Conservation (phyloP, 2,888 invertebrate species). For the Masnerella sp. region DNA sequence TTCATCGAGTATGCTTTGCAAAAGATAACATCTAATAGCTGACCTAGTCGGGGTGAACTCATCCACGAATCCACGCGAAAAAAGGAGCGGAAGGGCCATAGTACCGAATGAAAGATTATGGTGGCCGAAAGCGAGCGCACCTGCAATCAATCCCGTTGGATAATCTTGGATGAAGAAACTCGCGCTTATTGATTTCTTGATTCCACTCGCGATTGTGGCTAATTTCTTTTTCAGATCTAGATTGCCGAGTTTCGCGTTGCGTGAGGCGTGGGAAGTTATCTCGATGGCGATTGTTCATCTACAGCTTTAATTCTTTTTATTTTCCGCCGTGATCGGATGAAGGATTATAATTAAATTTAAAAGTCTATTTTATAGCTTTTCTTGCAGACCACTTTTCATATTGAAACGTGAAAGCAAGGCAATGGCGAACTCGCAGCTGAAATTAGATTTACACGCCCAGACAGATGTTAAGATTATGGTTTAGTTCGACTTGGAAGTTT, state of each 20-base stretch:
- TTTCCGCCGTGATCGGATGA: neutral
- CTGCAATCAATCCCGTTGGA: conserved; percentile 13
- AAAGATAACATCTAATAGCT: conserved; percentile 52
- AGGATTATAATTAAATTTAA: conserved; percentile 9
- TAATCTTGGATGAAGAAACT: conserved; percentile 15
- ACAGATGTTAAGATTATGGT: too few species aligned
- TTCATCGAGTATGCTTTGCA: conserved; percentile 44
- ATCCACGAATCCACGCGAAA: conserved; percentile 34
- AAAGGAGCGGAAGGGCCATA: too few species aligned
- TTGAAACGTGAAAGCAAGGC: too few species aligned
- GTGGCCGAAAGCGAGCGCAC: neutral
- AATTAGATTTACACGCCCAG: too few species aligned
- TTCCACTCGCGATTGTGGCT: conserved; percentile 19
- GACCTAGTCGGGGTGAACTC: conserved; percentile 47
- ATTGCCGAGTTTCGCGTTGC: conserved; percentile 16
- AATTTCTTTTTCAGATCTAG: conserved; percentile 26
- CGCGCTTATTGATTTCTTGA: conserved; percentile 29
- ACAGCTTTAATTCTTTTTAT: neutral
- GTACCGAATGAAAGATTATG: neutral
- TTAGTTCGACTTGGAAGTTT: too few species aligned
- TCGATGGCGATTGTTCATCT: conserved; percentile 4
- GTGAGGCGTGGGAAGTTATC: conserved; percentile 1
- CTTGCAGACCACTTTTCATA: too few species aligned
- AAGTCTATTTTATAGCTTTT: too few species aligned
- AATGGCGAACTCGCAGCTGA: too few species aligned